These are phyloP conservation scores for Aphidoletes aphidimyza DNA, from an alignment of 2,888 invertebrate species.

Conservation along the genomic window DNA sequence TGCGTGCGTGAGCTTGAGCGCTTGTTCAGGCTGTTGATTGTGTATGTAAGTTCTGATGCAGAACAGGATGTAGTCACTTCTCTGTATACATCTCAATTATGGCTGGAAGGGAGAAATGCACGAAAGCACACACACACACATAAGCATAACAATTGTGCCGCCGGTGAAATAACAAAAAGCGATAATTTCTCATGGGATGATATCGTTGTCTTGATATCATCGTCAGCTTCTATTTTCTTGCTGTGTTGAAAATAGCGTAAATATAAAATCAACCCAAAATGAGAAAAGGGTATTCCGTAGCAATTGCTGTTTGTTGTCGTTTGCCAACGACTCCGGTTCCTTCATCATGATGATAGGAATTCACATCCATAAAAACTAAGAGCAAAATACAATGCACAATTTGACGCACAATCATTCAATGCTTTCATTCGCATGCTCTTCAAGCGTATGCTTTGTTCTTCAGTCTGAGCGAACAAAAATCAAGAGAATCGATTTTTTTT, in stretches of 20 bases:
- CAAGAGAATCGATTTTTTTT: too few species aligned
- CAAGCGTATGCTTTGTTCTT: too few species aligned
- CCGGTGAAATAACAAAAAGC: conserved; percentile 39
- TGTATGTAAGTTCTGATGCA: background rate
- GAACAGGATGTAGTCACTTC: background rate
- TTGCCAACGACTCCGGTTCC: background rate
- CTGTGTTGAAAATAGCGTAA: background rate
- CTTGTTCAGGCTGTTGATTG: background rate
- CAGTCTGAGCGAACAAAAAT: too few species aligned
- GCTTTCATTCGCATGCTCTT: too few species aligned
- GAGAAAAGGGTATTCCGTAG: background rate
- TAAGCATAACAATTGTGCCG: conserved; percentile 28
- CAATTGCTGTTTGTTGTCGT: background rate
- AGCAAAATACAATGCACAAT: background rate
- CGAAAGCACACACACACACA: too few species aligned
- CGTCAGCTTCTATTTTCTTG: background rate
- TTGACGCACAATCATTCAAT: conserved; percentile 15
- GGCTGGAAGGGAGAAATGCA: background rate
- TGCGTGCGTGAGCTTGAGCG: background rate
- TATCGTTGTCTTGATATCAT: background rate
- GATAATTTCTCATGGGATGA: conserved; percentile 49
- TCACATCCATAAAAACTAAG: background rate
- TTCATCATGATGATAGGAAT: background rate
- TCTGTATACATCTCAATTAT: background rate
- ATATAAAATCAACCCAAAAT: too few species aligned